Conservation (phyloP, 2,888 invertebrate species). For the Harmothoe impar region DNA sequence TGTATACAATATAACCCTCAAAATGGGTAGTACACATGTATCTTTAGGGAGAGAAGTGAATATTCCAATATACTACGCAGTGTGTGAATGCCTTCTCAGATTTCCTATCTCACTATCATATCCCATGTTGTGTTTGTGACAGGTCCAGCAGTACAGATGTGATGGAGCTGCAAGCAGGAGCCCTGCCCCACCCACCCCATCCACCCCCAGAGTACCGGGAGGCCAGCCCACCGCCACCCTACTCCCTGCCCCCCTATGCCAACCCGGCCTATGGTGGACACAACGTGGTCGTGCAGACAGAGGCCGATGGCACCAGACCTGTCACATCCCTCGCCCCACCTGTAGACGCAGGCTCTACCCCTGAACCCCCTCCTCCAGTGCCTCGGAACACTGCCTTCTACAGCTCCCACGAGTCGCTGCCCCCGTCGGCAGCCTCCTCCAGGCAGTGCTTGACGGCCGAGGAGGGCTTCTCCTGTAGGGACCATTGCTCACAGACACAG, state of each 20-base stretch:
- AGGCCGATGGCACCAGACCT: slow-evolving; percentile 84
- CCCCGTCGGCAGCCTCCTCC: slow-evolving; percentile 73
- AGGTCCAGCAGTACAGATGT: slow-evolving; percentile 77
- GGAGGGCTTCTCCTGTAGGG: slow-evolving; percentile 75
- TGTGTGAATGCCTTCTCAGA: too few species aligned
- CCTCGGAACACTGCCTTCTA: slow-evolving; percentile 71
- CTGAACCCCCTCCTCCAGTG: slow-evolving; percentile 66
- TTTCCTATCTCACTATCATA: too few species aligned
- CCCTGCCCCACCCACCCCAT: slow-evolving; percentile 68
- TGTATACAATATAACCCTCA: too few species aligned
- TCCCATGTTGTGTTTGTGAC: slow-evolving; percentile 48
- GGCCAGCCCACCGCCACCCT: slow-evolving; percentile 71
- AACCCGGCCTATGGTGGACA: slow-evolving; percentile 72
- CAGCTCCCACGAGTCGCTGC: slow-evolving; percentile 37
- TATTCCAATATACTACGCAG: too few species aligned
- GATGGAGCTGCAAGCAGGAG: slow-evolving; percentile 76
- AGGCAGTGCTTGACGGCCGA: slow-evolving; percentile 79
- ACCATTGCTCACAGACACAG: slow-evolving; percentile 75
- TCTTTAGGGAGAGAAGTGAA: too few species aligned
- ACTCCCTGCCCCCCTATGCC: slow-evolving; percentile 26
- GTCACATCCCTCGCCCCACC: slow-evolving; percentile 83
- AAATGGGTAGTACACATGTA: too few species aligned
- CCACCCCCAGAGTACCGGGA: slow-evolving; percentile 59
- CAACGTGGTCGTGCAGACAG: slow-evolving; percentile 85
- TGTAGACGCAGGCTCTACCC: slow-evolving; percentile 72